Evolutionary conservation across 2,797 vertebrate genomes (phyloP).

Genomic region (Hydrophis major): DNA sequence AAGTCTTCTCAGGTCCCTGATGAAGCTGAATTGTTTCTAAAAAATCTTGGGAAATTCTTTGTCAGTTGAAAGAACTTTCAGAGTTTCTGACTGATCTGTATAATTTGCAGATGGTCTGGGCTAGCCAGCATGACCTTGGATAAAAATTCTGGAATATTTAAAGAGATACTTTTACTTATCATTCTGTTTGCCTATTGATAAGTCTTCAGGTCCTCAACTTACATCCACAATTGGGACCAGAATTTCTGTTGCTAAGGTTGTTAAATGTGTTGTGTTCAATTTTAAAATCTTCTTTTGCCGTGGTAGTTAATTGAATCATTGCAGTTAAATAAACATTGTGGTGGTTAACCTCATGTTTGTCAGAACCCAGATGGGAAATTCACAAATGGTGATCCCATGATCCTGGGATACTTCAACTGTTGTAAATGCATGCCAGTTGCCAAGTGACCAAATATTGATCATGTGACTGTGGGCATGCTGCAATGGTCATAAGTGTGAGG

Average conservation of each 20-base stretch:
- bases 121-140: background rate
- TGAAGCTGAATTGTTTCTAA: background rate
- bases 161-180: background rate
- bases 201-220: background rate
- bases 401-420: background rate
- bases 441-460: background rate
- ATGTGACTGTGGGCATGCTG: background rate
- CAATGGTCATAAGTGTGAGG: background rate
- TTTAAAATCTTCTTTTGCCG: background rate
- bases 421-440: background rate
- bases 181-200: background rate
- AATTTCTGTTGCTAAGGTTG: background rate
- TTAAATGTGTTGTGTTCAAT: background rate
- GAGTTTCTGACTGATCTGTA: background rate
- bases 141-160: background rate
- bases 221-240: background rate
- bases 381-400: background rate
- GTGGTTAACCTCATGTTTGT: background rate
- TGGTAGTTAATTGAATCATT: background rate
- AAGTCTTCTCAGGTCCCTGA: background rate
- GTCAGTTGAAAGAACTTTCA: background rate
- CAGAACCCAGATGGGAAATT: background rate
- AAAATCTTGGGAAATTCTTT: background rate
- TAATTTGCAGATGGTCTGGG: background rate
- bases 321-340: background rate